These are phyloP conservation scores for Teleogryllus oceanicus DNA, from an alignment of 2,888 invertebrate genomes.

Conservation along the genomic window DNA sequence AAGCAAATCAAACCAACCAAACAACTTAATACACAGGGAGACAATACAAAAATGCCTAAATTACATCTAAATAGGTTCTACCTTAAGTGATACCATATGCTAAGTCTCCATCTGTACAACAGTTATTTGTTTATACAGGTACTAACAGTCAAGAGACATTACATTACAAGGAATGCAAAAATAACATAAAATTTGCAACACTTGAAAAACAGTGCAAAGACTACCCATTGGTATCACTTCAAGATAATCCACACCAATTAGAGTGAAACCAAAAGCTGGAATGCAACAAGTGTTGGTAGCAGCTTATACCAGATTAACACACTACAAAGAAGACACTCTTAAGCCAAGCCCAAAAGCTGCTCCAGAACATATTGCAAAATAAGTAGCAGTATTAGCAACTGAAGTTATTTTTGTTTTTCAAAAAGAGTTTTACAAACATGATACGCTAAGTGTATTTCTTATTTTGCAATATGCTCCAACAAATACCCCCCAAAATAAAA, in stretches of 20 bases:
- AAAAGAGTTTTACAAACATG: no score
- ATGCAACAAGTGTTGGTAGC: not conserved
- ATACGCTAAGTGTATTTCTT: no score
- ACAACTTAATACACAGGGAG: slow-evolving; percentile 38
- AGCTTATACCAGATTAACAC: not conserved
- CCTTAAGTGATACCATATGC: slow-evolving; percentile 1
- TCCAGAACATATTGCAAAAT: not conserved
- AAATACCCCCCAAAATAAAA: not conserved
- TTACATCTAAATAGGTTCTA: not conserved
- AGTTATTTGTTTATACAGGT: no score
- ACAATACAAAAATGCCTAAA: slow-evolving; percentile 24
- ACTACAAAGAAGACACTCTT: not conserved
- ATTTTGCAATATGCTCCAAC: no score
- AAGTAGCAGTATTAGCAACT: no score
- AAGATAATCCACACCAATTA: not conserved
- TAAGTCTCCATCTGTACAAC: no score
- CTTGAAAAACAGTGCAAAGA: slow-evolving; percentile 37
- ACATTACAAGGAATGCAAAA: slow-evolving; percentile 42
- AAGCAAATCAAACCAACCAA: slow-evolving; percentile 39
- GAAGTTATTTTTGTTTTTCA: no score
- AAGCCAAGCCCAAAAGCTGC: slow-evolving; percentile 9
- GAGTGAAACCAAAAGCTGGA: slow-evolving; percentile 7
- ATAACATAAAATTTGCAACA: slow-evolving; percentile 39
- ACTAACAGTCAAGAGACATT: no score
- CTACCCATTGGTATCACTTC: not conserved